Evolutionary conservation across 2,113 vertebrate species (phyloP).

Genomic region (Motacilla alba): DNA sequence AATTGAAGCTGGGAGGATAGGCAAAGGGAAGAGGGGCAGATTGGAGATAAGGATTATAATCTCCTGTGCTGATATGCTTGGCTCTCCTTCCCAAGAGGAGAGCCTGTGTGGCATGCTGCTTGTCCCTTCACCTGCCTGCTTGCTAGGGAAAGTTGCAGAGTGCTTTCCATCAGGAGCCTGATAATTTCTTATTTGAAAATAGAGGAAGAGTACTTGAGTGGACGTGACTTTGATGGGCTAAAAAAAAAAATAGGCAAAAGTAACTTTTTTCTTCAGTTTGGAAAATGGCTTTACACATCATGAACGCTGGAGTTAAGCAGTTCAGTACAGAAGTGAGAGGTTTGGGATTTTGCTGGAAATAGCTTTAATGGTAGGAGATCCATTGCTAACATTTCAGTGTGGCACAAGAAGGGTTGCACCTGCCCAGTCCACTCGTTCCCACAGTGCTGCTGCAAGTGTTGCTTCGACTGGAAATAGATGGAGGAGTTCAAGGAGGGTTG

Average conservation of each 20-base stretch:
- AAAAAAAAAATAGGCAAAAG: not conserved
- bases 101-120: not conserved
- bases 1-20: not conserved
- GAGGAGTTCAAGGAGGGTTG: not conserved
- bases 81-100: not conserved
- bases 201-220: not conserved
- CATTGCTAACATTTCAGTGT: not conserved
- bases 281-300: not conserved
- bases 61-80: not conserved
- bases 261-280: rapidly evolving
- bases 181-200: not conserved
- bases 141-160: rapidly evolving
- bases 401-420: not conserved
- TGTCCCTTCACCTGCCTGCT: conserved; percentile 11
- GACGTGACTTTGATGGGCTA: rapidly evolving
- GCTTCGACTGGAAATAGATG: not conserved
- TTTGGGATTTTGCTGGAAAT: not conserved
- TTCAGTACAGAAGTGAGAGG: not conserved
- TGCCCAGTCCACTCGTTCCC: not conserved
- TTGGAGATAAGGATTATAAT: not conserved
- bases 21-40: not conserved
- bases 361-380: not conserved
- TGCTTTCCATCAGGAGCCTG: not conserved
- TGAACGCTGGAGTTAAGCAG: not conserved
- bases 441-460: not conserved